Evolutionary conservation across 2,113 vertebrate genomes (phyloP).

Genomic region (Pteropus alecto): DNA sequence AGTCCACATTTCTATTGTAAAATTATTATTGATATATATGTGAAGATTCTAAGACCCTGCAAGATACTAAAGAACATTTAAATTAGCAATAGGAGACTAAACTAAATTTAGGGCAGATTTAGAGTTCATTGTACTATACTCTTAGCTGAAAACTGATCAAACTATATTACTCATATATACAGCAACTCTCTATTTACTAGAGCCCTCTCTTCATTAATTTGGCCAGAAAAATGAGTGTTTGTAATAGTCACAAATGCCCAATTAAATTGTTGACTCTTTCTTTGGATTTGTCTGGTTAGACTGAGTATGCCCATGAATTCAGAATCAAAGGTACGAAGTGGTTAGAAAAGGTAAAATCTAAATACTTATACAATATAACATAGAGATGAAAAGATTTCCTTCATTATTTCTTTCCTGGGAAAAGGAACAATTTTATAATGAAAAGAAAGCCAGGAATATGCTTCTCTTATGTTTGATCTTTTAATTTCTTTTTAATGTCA

Average conservation of each 20-base stretch:
- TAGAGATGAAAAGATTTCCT: constrained; percentile 21
- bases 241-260: not conserved
- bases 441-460: not conserved
- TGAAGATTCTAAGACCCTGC: not conserved
- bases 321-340: not conserved
- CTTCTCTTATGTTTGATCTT: constrained; percentile 25
- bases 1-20: not conserved
- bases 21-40: not conserved
- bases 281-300: not conserved
- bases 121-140: not conserved
- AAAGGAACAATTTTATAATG: not conserved
- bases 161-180: not conserved
- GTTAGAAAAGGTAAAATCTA: not conserved
- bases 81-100: not conserved
- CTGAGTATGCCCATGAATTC: not conserved
- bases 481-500: constrained; percentile 25
- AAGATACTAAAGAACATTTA: not conserved
- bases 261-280: not conserved
- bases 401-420: not conserved
- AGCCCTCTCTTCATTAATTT: not conserved
- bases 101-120: not conserved
- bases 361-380: not conserved
- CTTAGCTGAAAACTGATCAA: not conserved
- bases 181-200: not conserved
- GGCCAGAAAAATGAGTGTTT: not conserved